Conservation (phyloP, 1,140 invertebrate genomes). For the Hylaeus volcanicus region DNA sequence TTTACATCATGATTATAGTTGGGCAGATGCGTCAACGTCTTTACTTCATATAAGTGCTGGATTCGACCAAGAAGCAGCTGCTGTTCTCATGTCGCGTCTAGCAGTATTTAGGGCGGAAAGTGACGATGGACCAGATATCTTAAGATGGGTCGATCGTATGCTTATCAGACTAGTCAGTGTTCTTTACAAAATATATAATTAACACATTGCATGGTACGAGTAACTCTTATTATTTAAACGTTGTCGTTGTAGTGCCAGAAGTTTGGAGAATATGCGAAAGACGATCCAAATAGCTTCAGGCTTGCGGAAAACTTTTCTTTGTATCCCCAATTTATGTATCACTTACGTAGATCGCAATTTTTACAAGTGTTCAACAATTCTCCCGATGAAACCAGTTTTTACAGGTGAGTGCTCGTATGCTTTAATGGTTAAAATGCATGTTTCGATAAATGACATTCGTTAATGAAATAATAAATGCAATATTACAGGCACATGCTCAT, state of each 20-base stretch:
- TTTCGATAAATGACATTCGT: neutral
- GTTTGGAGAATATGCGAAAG: slow-evolving; percentile 98
- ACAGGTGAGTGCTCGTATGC: slow-evolving; percentile 84
- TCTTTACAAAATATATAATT: neutral
- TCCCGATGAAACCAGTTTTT: slow-evolving; percentile 99
- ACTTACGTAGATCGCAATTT: slow-evolving; percentile 98
- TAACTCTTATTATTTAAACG: neutral
- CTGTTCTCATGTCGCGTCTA: slow-evolving; percentile 97
- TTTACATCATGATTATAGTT: slow-evolving; percentile 79
- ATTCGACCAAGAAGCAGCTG: slow-evolving; percentile 98
- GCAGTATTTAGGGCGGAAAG: slow-evolving; percentile 97
- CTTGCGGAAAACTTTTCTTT: slow-evolving; percentile 98
- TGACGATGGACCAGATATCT: slow-evolving; percentile 97
- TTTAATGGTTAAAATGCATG: slow-evolving; percentile 1
- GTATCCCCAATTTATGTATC: slow-evolving; percentile 99
- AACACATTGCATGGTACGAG: neutral
- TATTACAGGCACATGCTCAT: slow-evolving; percentile 95
- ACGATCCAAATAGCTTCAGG: slow-evolving; percentile 97
- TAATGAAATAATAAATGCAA: slow-evolving; percentile 59
- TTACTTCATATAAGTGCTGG: slow-evolving; percentile 93
- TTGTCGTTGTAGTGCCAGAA: slow-evolving; percentile 93
- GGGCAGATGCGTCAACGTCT: slow-evolving; percentile 91
- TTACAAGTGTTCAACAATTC: slow-evolving; percentile 99
- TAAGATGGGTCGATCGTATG: slow-evolving; percentile 99
- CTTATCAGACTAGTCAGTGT: slow-evolving; percentile 94